A percentile compares a stretch with the other conserved stretches of the same genome.
Evolutionary conservation across 1,140 invertebrate genomes (phyloP).

Genomic region (Sitobion miscanthi): DNA sequence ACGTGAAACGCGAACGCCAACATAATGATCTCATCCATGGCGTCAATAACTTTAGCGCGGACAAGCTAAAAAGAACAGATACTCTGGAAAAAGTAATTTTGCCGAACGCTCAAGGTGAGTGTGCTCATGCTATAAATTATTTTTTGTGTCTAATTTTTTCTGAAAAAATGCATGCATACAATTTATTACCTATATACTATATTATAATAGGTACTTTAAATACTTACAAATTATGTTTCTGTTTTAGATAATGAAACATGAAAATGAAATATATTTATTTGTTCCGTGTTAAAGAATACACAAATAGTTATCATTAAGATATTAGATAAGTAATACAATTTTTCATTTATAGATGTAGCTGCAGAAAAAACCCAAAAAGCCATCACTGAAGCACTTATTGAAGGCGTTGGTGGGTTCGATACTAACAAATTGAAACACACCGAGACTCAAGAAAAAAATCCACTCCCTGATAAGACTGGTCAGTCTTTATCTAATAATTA

Average conservation of each 20-base stretch:
- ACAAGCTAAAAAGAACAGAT: constrained; percentile 75
- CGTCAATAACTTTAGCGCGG: constrained; percentile 75
- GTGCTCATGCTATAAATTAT: constrained; percentile 13
- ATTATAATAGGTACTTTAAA: neutral
- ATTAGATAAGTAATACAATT: neutral
- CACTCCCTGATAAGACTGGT: constrained; percentile 94
- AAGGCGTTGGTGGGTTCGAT: constrained; percentile 85
- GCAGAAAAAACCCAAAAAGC: constrained; percentile 87
- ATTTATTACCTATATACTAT: neutral
- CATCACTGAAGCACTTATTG: constrained; percentile 80
- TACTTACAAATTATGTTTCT: neutral
- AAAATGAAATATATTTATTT: neutral
- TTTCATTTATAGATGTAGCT: constrained; percentile 75
- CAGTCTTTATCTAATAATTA: constrained; percentile 60
- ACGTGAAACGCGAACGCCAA: constrained; percentile 77
- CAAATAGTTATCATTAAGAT: neutral
- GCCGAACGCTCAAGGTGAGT: constrained; percentile 78
- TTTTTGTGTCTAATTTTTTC: neutral
- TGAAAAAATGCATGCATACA: neutral
- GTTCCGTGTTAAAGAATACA: neutral
- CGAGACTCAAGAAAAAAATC: constrained; percentile 91
- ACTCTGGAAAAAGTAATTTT: constrained; percentile 81
- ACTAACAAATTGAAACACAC: constrained; percentile 86
- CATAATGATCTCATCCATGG: constrained; percentile 76
- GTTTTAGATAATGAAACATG: neutral